Evolutionary conservation across 1,140 invertebrate species (phyloP).

Genomic region (Drosophila yakuba): DNA sequence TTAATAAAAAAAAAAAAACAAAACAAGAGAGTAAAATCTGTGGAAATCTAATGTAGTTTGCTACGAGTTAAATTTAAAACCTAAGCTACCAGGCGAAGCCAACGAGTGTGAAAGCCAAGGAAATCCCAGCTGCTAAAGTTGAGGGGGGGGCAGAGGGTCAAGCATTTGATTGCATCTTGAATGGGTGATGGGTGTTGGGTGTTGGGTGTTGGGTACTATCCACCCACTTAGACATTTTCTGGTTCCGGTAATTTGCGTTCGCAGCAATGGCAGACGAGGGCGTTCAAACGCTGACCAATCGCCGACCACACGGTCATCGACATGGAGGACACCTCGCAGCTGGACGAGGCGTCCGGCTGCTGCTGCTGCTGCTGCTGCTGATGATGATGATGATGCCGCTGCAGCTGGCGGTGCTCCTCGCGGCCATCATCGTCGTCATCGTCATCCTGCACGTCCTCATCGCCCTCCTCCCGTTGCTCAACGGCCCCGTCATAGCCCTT

Average conservation of each 20-base stretch:
- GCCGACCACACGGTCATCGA: conserved; percentile 81
- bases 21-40: conserved; percentile 19
- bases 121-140: conserved; percentile 5
- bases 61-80: conserved; percentile 21
- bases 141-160: neutral
- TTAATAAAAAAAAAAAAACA: conserved; percentile 9
- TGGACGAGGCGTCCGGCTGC: conserved; percentile 56
- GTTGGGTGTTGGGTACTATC: too few species aligned
- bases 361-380: conserved; percentile 25
- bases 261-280: conserved; percentile 84
- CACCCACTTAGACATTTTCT: conserved; percentile 74
- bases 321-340: conserved; percentile 80
- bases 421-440: conserved; percentile 20
- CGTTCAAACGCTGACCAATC: conserved; percentile 77
- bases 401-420: conserved; percentile 27
- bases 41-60: conserved; percentile 7
- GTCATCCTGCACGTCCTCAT: conserved; percentile 7
- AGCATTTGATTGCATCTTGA: too few species aligned
- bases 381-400: conserved; percentile 15
- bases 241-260: conserved; percentile 83
- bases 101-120: neutral
- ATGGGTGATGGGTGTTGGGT: too few species aligned
- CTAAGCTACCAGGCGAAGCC: conserved; percentile 6
- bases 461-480: conserved; percentile 8
- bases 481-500: neutral